A percentile compares a stretch with the other conserved stretches of the same genome.
Evolutionary conservation across 2,113 vertebrate genomes (phyloP).

Genomic region (Casuarius casuarius): DNA sequence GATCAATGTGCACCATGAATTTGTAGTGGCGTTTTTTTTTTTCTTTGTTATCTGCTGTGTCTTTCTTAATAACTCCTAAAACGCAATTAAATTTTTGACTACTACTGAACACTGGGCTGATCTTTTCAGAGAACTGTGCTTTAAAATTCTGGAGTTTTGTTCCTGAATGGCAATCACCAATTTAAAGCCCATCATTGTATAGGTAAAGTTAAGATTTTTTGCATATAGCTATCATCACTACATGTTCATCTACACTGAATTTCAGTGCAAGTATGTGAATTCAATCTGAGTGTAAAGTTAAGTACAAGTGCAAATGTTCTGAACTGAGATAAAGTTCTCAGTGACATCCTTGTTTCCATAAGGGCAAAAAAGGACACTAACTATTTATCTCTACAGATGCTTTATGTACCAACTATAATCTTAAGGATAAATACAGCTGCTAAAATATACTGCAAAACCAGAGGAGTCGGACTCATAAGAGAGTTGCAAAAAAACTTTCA

Average conservation of each 20-base stretch:
- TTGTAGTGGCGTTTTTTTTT: background rate
- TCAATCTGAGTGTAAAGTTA: background rate
- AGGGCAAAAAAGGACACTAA: background rate
- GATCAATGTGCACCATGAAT: background rate
- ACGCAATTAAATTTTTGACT: background rate
- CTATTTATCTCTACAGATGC: background rate
- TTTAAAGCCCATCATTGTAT: background rate
- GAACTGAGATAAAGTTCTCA: background rate
- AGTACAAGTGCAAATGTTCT: background rate
- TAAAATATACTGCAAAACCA: background rate
- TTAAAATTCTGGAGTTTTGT: background rate
- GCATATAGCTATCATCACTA: background rate
- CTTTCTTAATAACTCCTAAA: background rate
- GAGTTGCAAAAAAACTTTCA: background rate
- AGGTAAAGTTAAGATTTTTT: background rate
- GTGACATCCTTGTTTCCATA: background rate
- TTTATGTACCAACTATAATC: background rate
- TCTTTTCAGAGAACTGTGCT: background rate
- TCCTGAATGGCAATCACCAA: background rate
- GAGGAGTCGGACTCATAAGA: background rate
- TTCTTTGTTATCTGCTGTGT: fast-evolving
- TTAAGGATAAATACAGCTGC: background rate
- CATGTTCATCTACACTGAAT: background rate
- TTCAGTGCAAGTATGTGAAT: background rate
- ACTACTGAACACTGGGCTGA: background rate